A percentile compares a stretch with the other conserved stretches of the same genome.
Evolutionary conservation across 2,113 vertebrate genomes (phyloP).

Genomic region (Cromileptes altivelis): DNA sequence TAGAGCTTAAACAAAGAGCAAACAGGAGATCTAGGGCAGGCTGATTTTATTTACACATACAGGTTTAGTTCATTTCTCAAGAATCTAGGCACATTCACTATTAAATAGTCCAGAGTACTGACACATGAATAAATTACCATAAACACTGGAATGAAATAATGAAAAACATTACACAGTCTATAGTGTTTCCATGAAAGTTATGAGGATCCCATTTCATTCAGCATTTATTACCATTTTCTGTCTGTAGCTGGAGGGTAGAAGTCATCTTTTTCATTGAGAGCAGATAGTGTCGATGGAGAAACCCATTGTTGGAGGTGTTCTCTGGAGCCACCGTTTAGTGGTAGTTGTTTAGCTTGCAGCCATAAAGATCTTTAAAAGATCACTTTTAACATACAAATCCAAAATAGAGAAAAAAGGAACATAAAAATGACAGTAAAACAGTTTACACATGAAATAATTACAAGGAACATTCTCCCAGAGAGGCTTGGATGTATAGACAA

Average conservation of each 20-base stretch:
- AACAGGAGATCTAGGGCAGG: slow-evolving; percentile 8
- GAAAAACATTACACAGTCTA: background rate
- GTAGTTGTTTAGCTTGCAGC: background rate
- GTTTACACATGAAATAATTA: background rate
- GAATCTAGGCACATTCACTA: background rate
- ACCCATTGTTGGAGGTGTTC: background rate
- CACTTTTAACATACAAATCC: background rate
- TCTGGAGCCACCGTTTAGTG: slow-evolving; percentile 12
- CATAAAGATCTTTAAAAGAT: background rate
- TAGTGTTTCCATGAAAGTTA: background rate
- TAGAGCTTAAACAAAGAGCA: background rate
- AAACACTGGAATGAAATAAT: background rate
- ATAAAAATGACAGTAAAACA: background rate
- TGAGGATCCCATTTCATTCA: slow-evolving; percentile 9
- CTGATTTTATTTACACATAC: background rate
- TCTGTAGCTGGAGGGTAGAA: background rate
- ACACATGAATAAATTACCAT: background rate
- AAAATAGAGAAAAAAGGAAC: background rate
- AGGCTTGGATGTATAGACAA: background rate
- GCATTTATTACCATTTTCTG: slow-evolving; percentile 12
- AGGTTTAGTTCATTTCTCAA: background rate
- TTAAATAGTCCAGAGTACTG: background rate
- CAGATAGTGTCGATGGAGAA: background rate
- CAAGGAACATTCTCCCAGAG: background rate
- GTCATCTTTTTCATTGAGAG: background rate